Conservation (phyloP, 2,888 invertebrate genomes). For the Acrobasis consociella region DNA sequence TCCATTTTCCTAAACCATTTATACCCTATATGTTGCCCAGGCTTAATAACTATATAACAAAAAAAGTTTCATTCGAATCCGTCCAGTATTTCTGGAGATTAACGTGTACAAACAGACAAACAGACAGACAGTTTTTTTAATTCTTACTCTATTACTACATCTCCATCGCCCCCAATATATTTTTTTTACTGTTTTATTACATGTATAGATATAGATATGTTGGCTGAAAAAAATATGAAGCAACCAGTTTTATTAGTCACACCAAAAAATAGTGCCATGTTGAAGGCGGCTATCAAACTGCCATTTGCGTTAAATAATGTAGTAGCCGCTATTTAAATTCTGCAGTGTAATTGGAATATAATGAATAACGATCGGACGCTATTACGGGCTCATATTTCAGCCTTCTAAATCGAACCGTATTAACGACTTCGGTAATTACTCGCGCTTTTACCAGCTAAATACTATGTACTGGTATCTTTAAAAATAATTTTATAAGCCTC, state of each 20-base stretch:
- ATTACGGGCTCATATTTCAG: conserved; percentile 53
- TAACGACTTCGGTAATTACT: conserved; percentile 28
- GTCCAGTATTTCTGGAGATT: no score
- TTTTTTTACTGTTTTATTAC: no score
- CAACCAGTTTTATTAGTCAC: background rate
- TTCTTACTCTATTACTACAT: no score
- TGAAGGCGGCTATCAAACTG: conserved; percentile 24
- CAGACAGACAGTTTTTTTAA: no score
- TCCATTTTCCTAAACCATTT: no score
- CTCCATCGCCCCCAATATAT: no score
- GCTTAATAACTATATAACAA: no score
- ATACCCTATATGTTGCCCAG: no score
- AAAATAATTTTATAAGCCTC: background rate
- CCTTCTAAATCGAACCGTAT: conserved; percentile 40
- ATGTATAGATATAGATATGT: no score
- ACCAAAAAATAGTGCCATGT: background rate
- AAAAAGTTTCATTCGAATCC: no score
- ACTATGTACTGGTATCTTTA: background rate
- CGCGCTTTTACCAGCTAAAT: background rate
- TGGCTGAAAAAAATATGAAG: background rate
- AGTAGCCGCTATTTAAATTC: conserved; percentile 43
- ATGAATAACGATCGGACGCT: conserved; percentile 50
- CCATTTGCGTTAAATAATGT: conserved; percentile 31
- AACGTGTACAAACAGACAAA: no score
- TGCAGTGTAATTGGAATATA: conserved; percentile 51